These are phyloP conservation scores for Nycticryphes semicollaris DNA, from an alignment of 2,113 vertebrate genomes.

Conservation along the genomic window DNA sequence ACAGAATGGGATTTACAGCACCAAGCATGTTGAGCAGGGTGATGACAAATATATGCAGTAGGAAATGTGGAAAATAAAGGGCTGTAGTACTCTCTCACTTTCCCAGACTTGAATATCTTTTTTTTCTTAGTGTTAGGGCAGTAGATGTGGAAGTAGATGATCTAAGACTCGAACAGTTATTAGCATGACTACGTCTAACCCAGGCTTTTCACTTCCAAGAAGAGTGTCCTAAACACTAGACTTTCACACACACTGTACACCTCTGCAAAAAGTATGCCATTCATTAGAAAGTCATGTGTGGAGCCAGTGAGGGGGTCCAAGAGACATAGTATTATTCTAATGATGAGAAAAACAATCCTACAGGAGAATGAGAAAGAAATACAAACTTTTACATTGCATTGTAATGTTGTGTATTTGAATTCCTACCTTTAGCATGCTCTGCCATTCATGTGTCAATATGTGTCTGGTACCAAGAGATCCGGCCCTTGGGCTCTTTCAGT, in stretches of 20 bases:
- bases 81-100: neutral
- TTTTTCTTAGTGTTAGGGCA: neutral
- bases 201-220: neutral
- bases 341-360: neutral
- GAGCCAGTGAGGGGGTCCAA: neutral
- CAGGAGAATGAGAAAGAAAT: neutral
- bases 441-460: neutral
- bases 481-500: neutral
- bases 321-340: neutral
- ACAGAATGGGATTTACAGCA: neutral
- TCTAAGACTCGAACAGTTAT: neutral
- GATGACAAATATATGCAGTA: neutral
- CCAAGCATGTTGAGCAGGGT: neutral
- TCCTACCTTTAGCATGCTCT: neutral
- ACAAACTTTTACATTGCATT: neutral
- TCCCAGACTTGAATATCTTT: neutral
- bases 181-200: neutral
- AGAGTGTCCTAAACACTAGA: neutral
- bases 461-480: neutral
- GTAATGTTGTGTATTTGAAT: neutral
- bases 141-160: neutral
- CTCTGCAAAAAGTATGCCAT: neutral
- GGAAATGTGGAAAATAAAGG: neutral
- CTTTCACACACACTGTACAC: neutral
- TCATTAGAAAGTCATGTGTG: neutral